Evolutionary conservation across 2,888 invertebrate species (phyloP), one percentile per base, ranked within the genome.

Genomic region (Papilio elwesi): DNA sequence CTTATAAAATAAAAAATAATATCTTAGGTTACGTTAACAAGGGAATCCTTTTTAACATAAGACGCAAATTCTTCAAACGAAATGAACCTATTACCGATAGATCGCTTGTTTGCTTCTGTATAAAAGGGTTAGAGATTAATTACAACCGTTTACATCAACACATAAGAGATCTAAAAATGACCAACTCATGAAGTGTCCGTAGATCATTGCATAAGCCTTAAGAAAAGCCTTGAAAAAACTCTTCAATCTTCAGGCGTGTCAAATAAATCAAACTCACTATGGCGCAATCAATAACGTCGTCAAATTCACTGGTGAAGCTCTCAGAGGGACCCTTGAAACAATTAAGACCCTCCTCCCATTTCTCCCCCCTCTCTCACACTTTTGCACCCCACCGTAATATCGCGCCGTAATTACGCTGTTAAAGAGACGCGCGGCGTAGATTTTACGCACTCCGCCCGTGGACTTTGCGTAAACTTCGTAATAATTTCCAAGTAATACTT

Each of bases 321-420:
- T 75, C 75, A 64, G 70, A 75, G 76, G 65, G 77, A 81, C 83
- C 85, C 82, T 80, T 78, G 81, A 84, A 88, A 90, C 91, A 90
- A 91, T 92, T 92, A 91, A 89, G 87, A 80, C 83, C 43, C 59
- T 62, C 43, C 43, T 4, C 59, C 59, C 78, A 79, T 77, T 81
- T 78, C 80, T 81, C 79, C 81, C 76, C 78, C 74, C 78, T 78
- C 74, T 66, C 76, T 16, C 71, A 15, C 59, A 38, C 59, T 59
- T 70, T 26, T 76, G 9, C 59, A 11, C 74, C 76, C 79, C 79
- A 74, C 79, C 64, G 85, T 80, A 84, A 82, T 85, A 85, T 85
- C 82, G 83, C 81, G 73, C 79, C 81, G 89, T 91, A 91, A 92
- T 92, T 90, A 90, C 91, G 83, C 84, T 83, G 86, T 90, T 88